Evolutionary conservation across 2,888 invertebrate genomes (phyloP).

Genomic region (Drosophila melanocephala): DNA sequence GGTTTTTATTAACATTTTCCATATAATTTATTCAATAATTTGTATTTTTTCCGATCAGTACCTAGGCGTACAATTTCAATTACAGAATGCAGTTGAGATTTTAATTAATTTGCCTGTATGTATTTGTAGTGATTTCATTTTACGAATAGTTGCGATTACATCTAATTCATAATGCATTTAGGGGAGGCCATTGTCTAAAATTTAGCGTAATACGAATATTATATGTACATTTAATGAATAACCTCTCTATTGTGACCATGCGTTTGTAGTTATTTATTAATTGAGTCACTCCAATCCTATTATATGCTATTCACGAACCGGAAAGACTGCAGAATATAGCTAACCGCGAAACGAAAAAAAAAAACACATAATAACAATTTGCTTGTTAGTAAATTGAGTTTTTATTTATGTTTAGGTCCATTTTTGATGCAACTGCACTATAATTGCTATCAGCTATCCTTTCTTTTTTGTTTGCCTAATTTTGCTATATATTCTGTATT

Average conservation of each 20-base stretch:
- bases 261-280: conserved; percentile 44
- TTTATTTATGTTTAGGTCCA: conserved; percentile 5
- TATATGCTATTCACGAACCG: conserved; percentile 41
- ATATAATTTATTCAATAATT: conserved; percentile 32
- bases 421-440: conserved; percentile 19
- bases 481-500: conserved; percentile 29
- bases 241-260: conserved; percentile 43
- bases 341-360: conserved; percentile 6
- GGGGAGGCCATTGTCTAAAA: conserved; percentile 36
- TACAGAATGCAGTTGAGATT: conserved; percentile 31
- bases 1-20: conserved; percentile 35
- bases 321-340: conserved; percentile 11
- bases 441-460: conserved; percentile 3
- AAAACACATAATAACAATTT: conserved; percentile 7
- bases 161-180: conserved; percentile 42
- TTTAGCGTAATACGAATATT: conserved; percentile 44
- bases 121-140: conserved; percentile 35
- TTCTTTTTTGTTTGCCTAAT: conserved; percentile 8
- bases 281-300: conserved; percentile 33
- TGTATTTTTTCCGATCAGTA: conserved; percentile 22
- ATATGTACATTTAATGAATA: conserved; percentile 64
- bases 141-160: conserved; percentile 36
- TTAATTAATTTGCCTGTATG: conserved; percentile 40
- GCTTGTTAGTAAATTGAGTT: conserved; percentile 29
- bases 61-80: conserved; percentile 24